A percentile compares a stretch with the other conserved stretches of the same genome.
phyloP scores from a whole-genome alignment of 37 sponge, comb jelly and placozoan species.

The Chondrosia reniformis region DNA sequence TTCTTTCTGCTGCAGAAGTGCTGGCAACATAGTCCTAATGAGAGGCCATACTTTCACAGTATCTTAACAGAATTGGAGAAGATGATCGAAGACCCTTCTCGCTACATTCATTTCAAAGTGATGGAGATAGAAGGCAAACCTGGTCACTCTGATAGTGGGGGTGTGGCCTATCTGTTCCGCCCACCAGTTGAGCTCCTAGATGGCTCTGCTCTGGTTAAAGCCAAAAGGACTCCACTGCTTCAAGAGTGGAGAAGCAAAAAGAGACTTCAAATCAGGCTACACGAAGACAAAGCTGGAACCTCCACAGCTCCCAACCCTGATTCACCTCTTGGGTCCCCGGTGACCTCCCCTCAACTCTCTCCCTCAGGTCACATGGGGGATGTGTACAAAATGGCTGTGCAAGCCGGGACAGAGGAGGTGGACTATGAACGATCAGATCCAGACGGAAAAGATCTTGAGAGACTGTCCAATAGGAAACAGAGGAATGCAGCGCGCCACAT shows the following conservation, averaged over 20 bases:
- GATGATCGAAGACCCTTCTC: slow-evolving; percentile 11
- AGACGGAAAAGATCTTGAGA: neutral
- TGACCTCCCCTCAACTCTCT: neutral
- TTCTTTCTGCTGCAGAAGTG: slow-evolving; percentile 65
- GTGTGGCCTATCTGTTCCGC: slow-evolving; percentile 17
- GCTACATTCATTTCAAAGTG: neutral
- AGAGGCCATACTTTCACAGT: slow-evolving; percentile 40
- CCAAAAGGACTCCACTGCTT: slow-evolving; percentile 7
- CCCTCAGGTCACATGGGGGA: too few relatives aligned
- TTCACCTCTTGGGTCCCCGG: neutral
- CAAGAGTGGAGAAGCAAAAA: too few relatives aligned
- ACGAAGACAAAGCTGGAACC: neutral
- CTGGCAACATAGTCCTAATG: slow-evolving; percentile 54
- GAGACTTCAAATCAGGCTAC: too few relatives aligned
- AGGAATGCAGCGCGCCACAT: neutral
- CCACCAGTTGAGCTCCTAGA: slow-evolving; percentile 7
- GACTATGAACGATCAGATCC: neutral
- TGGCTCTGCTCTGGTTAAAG: neutral
- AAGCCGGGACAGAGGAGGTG: too few relatives aligned
- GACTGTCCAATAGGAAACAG: too few relatives aligned
- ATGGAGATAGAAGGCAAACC: neutral
- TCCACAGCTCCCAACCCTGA: neutral
- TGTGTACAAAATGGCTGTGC: too few relatives aligned
- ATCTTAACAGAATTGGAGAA: neutral
- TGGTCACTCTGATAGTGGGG: neutral